phyloP scores from a whole-genome alignment of 1,140 invertebrate species.

The Drosophila miranda region DNA sequence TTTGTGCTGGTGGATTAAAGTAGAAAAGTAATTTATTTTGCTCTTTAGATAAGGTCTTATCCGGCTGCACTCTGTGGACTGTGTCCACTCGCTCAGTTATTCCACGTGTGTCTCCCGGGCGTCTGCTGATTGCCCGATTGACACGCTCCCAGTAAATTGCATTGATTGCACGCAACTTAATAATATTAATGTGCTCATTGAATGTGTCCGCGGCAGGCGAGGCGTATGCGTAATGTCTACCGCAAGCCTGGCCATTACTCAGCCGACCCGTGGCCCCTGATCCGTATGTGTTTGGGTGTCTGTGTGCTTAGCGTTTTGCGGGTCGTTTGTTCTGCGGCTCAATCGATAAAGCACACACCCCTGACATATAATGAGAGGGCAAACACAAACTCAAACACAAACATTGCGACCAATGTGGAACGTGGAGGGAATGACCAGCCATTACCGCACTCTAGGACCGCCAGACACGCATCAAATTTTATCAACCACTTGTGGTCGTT shows the following conservation, averaged over 20 bases:
- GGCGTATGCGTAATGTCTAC: constrained; percentile 64
- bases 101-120: constrained; percentile 15
- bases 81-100: not conserved
- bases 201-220: constrained; percentile 34
- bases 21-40: constrained; percentile 47
- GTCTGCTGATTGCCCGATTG: constrained; percentile 45
- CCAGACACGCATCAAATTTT: constrained; percentile 70
- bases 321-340: constrained; percentile 19
- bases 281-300: constrained; percentile 18
- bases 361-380: constrained; percentile 29
- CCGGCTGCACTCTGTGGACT: not conserved
- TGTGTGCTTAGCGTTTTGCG: constrained; percentile 19
- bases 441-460: constrained; percentile 45
- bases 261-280: constrained; percentile 14
- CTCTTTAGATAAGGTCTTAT: not conserved
- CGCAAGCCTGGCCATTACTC: constrained; percentile 60
- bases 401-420: constrained; percentile 30
- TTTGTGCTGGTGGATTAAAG: constrained; percentile 31
- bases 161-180: constrained; percentile 72
- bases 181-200: constrained; percentile 64
- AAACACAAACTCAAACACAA: constrained; percentile 58
- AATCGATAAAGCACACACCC: constrained; percentile 62
- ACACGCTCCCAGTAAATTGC: constrained; percentile 53
- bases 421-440: constrained; percentile 17
- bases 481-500: constrained; percentile 77